Base-by-base conservation (phyloP, 2,888 invertebrate genomes). In the Schizotus pectinicornis region DNA sequence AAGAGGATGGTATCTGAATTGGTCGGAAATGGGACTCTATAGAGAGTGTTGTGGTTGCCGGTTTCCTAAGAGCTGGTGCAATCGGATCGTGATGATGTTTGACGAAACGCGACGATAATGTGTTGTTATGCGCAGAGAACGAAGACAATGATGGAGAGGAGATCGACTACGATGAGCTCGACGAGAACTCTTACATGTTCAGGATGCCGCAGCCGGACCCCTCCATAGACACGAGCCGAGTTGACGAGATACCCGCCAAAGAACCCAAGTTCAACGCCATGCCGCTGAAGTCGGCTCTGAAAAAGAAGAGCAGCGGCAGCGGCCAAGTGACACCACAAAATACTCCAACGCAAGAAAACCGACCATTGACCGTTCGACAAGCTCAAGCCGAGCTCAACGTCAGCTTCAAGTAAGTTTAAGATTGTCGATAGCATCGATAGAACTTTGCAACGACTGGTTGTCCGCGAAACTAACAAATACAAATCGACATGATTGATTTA, bases 241-340 rank as follows among this genome's bases (percentile, higher is more conserved):
- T 95, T 61, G 94, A 95, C 80, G 94, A 94, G 82, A 94, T 95
- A 73, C 94, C 94, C 68, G 94, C 95, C 57, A 94, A 94, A 81
- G 94, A 95, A 83, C 95, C 94, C 37, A 59, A 61, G 30, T 91
- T 93, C 81, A 91, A 93, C 81, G 94, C 94, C 67, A 88, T 94
- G 84, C 95, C 95, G 65, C 86, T 94, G 61, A 95, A 95, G 80
- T 94, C 94, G 48, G 95, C 95, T 65, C 84, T 95, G 68, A 95
- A 95, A 84, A 95, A 93, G 80, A 89, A 91, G 76, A 80, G 81
- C 35, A 76, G 67, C 51, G 75, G 74, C 34, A 85, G 86, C 68
- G 85, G 86, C 2, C 84, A 89, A 50, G 90, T 89, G 34, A 84
- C 85, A 22, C 84, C 84, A 5, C 85, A 85, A 65, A 83, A 82